A percentile compares a stretch with the other conserved stretches of the same genome.
Evolutionary conservation across 2,888 invertebrate species (phyloP).

Genomic region (Brachycybe producta): DNA sequence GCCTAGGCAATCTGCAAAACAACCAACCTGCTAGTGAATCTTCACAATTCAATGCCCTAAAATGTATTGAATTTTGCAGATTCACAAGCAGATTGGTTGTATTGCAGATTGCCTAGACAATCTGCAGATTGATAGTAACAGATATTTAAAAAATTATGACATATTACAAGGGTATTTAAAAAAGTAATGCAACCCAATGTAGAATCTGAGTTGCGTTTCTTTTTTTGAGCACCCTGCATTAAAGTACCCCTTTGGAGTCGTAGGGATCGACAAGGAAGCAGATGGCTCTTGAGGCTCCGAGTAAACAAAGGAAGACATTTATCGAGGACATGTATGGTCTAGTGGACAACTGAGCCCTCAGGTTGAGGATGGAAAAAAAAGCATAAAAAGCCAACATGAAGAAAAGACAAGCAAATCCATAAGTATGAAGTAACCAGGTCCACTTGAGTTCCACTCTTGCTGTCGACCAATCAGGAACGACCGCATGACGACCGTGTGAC

Average conservation of each 20-base stretch:
- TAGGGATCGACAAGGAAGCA: constrained; percentile 46
- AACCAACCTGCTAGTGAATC: too few relatives aligned
- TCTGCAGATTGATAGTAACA: not conserved
- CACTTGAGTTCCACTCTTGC: constrained; percentile 34
- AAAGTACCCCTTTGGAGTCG: constrained; percentile 38
- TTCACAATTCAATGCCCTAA: too few relatives aligned
- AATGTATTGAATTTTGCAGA: too few relatives aligned
- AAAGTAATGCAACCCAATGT: not conserved
- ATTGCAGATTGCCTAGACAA: too few relatives aligned
- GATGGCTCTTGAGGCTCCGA: constrained; percentile 40
- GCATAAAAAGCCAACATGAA: constrained; percentile 43
- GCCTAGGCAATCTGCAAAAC: too few relatives aligned
- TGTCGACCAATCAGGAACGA: constrained; percentile 32
- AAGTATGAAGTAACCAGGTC: constrained; percentile 43
- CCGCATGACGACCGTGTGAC: not conserved
- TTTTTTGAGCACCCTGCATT: not conserved
- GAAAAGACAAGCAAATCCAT: constrained; percentile 44
- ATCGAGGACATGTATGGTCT: constrained; percentile 44
- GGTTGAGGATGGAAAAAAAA: constrained; percentile 42
- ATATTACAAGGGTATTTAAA: not conserved
- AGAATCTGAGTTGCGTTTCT: not conserved
- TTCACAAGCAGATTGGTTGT: too few relatives aligned
- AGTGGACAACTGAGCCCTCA: constrained; percentile 42
- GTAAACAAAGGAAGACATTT: constrained; percentile 42
- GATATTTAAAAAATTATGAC: not conserved